Evolutionary conservation across 2,888 invertebrate genomes (phyloP), one percentile per base, ranked within the genome.

Genomic region (Drosophila subquinaria): DNA sequence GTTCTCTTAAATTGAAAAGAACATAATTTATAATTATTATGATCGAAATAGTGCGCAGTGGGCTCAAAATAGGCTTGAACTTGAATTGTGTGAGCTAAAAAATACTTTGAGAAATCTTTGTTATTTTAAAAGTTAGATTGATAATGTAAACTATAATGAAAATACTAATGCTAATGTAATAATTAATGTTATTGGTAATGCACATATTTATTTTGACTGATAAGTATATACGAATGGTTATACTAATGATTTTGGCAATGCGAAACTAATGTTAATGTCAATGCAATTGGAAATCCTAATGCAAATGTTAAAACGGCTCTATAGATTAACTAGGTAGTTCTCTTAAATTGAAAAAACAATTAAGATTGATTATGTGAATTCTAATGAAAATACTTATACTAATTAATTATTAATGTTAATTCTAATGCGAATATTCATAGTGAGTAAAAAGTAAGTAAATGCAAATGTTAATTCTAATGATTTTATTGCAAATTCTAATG

Each of bases 1-100:
- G 79, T 79, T 79, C 51, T 36, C 20, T 35, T 50, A 60, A 75
- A 79, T 79, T 79, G 79, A 76, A 59, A 61, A 59, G 61, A 66
- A 43, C 69, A 70, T 79, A 20, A 70, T 63, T 75, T 67, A 35
- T 79, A 79, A 79, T 70, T 75, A 63, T 51, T 60, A 35, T 56
- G 56, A 76, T 70, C 45, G 47, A 43, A 33, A 8, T 23, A 17
- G 20, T 20, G 17, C 3, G 30, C 40, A 60, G 13, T 30, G 13
- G 13, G 2, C 8, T 23, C 3, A 23, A 27, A 5, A 3, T 8
- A 59, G 30, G 3, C 8, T 4, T 4, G 4, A 30, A 43, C 23
- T 51, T n/a, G 36, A 35, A 4, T 51, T 17, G 51, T 11, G 0
- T 10, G 15, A 4, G 10, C 6, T n/a, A 11, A 43, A n/a, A 10